phyloP scores from a whole-genome alignment of 2,113 vertebrate genomes.

The Cynocephalus volans region DNA sequence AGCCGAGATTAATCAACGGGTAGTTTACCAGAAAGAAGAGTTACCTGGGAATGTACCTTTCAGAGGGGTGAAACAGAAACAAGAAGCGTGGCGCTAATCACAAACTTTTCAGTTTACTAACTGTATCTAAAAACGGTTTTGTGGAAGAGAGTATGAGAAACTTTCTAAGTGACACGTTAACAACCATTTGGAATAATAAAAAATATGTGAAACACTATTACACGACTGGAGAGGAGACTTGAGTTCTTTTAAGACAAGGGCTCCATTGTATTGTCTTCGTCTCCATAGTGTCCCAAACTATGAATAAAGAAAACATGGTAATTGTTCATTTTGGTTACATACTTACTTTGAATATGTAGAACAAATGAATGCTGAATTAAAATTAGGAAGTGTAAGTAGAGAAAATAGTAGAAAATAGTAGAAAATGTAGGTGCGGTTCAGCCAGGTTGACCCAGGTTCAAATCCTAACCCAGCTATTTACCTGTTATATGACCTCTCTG shows the following conservation, averaged over 20 bases:
- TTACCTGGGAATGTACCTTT: background rate
- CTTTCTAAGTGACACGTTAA: background rate
- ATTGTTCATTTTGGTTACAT: background rate
- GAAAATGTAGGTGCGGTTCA: background rate
- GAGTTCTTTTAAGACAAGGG: background rate
- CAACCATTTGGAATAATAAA: constrained; percentile 2
- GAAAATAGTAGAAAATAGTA: background rate
- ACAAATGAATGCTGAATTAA: background rate
- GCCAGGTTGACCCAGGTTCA: background rate
- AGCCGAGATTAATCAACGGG: background rate
- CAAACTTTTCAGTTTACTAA: background rate
- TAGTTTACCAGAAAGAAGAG: background rate
- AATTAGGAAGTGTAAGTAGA: background rate
- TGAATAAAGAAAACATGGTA: background rate
- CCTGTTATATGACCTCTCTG: background rate
- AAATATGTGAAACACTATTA: background rate
- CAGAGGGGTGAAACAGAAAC: background rate
- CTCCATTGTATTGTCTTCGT: background rate
- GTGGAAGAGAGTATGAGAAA: background rate
- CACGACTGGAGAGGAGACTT: background rate
- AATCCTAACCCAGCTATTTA: background rate
- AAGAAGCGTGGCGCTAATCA: background rate
- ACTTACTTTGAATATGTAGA: background rate
- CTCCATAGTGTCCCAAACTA: background rate
- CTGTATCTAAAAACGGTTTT: background rate